Conservation (phyloP, 2,113 vertebrate genomes). For the Heteronetta atricapilla region DNA sequence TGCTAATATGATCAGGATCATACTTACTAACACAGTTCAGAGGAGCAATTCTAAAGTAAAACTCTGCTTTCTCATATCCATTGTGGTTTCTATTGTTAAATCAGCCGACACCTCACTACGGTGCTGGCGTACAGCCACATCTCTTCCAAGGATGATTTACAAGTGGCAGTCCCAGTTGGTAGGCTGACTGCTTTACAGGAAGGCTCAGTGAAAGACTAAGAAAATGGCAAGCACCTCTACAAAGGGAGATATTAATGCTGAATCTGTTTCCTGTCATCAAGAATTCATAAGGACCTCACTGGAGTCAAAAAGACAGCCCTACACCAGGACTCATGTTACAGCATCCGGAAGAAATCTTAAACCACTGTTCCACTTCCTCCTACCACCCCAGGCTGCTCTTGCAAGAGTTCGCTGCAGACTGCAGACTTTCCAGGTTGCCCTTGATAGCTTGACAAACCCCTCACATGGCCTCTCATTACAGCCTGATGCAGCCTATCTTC, state of each 20-base stretch:
- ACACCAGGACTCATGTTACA: not conserved
- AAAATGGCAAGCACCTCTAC: not conserved
- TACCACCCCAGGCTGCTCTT: not conserved
- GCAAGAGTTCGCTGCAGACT: not conserved
- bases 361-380: not conserved
- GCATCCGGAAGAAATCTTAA: not conserved
- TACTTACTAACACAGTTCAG: not conserved
- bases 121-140: not conserved
- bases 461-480: not conserved
- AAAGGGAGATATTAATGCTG: not conserved
- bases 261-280: not conserved
- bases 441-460: not conserved
- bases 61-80: not conserved
- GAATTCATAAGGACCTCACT: not conserved
- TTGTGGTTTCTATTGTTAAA: not conserved
- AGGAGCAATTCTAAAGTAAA: not conserved
- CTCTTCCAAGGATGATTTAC: not conserved
- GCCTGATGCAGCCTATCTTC: not conserved
- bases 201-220: not conserved
- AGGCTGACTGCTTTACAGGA: not conserved
- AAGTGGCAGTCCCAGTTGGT: not conserved
- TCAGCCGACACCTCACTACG: not conserved
- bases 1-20: not conserved
- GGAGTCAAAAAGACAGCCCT: not conserved
- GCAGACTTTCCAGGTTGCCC: not conserved